Evolutionary conservation across 2,888 invertebrate genomes (phyloP), one percentile per base, ranked within the genome.

Genomic region (Phyto melanocephala): DNA sequence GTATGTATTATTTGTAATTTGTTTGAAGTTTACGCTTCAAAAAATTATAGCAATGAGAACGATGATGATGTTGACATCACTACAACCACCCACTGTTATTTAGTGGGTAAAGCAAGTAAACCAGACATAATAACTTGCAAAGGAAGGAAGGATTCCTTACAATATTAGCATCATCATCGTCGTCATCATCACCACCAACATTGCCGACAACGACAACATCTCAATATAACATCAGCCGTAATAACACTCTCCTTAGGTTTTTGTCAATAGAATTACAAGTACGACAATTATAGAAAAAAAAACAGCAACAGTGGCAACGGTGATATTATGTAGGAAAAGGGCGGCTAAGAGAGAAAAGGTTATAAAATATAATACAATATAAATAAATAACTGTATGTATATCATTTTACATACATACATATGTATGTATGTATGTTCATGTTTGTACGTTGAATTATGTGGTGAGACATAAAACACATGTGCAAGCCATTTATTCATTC

Each of bases 11-110:
- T 67, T 75, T 82, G 70, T 79, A 75, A 75, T 75, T 75, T 33
- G 60, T 79, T 79, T 82, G 79, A 75, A 71, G 75, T 82, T 71
- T 75, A 82, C 75, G 82, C 82, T 82, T 75, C 70, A 79, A 71
- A 28, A 79, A 60, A 60, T 71, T 33, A 71, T 81, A 71, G 42
- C 24, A 63, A 70, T 42, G 37, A 68, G 15, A n/a, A 50, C 42
- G 62, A 45, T 65, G 20, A 71, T 10, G 22, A 45, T 47, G 58
- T 37, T 58, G 50, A 60, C 47, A 50, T n/a, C 13, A 33, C 3
- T 47, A 52, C n/a, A n/a, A 33, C 28, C 11, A 67, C 2, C 4
- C 54, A 22, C 24, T 58, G 28, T 15, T 28, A 8, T 65, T n/a
- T 65, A 6, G 15, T 62, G 4, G 28, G 6, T 28, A 37, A 13